Conservation (phyloP, 2,113 vertebrate species). For the Thinocorus orbignyianus region DNA sequence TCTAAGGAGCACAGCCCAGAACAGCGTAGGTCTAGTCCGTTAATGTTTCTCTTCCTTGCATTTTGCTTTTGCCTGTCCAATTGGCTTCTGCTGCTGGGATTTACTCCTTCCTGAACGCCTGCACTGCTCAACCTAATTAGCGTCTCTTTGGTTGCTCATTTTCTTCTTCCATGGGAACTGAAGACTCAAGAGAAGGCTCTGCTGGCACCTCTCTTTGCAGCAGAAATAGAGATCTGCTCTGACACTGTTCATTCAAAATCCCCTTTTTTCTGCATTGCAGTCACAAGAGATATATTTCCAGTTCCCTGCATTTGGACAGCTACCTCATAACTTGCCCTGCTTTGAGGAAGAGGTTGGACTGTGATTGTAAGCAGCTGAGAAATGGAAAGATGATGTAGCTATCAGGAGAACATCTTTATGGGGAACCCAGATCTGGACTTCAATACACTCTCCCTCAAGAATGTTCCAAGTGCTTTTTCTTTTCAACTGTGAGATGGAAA, state of each 20-base stretch:
- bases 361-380: too few species aligned
- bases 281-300: too few species aligned
- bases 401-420: too few species aligned
- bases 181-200: neutral
- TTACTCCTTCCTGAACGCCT: neutral
- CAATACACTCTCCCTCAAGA: neutral
- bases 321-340: too few species aligned
- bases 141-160: neutral
- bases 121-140: neutral
- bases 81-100: neutral
- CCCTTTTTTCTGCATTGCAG: neutral
- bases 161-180: neutral
- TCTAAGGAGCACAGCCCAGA: neutral
- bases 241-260: neutral
- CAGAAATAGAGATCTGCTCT: neutral
- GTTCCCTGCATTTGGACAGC: too few species aligned
- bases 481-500: neutral
- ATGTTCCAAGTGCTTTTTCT: neutral
- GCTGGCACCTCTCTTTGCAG: neutral
- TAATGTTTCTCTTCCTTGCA: neutral
- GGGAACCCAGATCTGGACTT: too few species aligned
- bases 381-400: too few species aligned
- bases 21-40: too few species aligned
- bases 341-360: too few species aligned
- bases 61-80: neutral